phyloP scores from a whole-genome alignment of 1,140 invertebrate species.

The Ceratitis capitata region DNA sequence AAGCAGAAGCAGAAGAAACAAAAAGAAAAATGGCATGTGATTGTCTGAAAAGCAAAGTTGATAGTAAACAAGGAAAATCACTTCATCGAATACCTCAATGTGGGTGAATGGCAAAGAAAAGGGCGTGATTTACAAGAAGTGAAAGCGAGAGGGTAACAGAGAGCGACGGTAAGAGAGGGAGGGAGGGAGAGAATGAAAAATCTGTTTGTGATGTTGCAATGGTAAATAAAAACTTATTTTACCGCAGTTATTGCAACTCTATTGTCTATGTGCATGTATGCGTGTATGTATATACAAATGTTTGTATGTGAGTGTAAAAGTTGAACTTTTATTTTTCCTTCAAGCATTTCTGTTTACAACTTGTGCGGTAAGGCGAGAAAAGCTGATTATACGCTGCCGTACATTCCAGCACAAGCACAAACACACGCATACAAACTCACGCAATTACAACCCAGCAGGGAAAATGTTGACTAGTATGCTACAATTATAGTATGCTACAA shows the following conservation, averaged over 20 bases:
- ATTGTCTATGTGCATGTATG: neutral
- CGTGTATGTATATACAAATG: neutral
- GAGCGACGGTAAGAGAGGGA: neutral
- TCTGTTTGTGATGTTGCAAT: too few relatives aligned
- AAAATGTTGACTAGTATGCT: too few relatives aligned
- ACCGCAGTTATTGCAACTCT: neutral
- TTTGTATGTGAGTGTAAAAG: too few relatives aligned
- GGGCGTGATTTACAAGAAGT: neutral
- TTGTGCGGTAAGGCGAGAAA: neutral
- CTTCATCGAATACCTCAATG: neutral
- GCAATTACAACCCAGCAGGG: too few relatives aligned
- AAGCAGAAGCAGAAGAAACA: neutral
- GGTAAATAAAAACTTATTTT: neutral
- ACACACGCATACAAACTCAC: neutral
- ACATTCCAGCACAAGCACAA: neutral
- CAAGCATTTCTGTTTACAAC: neutral
- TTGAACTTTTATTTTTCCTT: too few relatives aligned
- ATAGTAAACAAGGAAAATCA: slow-evolving; percentile 23
- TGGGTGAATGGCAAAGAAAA: neutral
- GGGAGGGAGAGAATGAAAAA: too few relatives aligned
- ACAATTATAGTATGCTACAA: too few relatives aligned
- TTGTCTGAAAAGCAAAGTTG: neutral
- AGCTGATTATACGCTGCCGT: neutral
- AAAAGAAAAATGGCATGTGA: neutral
- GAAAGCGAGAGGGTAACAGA: neutral